phyloP scores from a whole-genome alignment of 2,113 vertebrate species.

The Triplophysa dalaica region DNA sequence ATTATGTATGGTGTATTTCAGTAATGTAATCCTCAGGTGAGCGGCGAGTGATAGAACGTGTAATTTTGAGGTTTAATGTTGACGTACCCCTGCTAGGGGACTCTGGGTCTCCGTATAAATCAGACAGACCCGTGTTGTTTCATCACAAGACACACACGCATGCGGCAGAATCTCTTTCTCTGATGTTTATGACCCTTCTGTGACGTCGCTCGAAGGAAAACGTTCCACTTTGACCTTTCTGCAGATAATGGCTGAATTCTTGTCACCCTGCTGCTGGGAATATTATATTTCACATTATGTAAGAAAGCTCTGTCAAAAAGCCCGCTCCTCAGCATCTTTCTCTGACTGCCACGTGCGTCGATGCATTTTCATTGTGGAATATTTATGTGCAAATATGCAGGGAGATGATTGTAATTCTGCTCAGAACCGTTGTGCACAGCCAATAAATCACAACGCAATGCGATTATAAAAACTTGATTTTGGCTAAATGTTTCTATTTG shows the following conservation, averaged over 20 bases:
- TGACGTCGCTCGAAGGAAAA: constrained; percentile 67
- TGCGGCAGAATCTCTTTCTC: constrained; percentile 64
- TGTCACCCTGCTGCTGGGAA: constrained; percentile 9
- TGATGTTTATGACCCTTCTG: constrained; percentile 71
- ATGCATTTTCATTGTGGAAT: neutral
- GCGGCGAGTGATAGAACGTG: constrained; percentile 83
- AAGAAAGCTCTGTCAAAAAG: constrained; percentile 35
- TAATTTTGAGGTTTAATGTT: constrained; percentile 92
- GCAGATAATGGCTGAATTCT: constrained; percentile 4
- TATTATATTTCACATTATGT: constrained; percentile 16
- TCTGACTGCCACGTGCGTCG: neutral
- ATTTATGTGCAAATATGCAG: constrained; percentile 36
- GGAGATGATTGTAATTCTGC: constrained; percentile 23
- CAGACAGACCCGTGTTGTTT: constrained; percentile 62
- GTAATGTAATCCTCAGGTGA: constrained; percentile 99
- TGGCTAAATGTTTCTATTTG: constrained; percentile 33
- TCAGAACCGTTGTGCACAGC: neutral
- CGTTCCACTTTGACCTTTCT: constrained; percentile 67
- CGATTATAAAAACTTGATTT: constrained; percentile 35
- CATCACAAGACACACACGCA: neutral
- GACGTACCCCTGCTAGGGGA: constrained; percentile 59
- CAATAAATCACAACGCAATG: constrained; percentile 17
- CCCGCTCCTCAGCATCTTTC: constrained; percentile 49
- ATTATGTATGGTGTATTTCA: constrained; percentile 99
- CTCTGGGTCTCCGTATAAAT: constrained; percentile 63